These are phyloP conservation scores for Irena cyanogastra DNA, from an alignment of 2,113 vertebrate species.

Conservation along the genomic window DNA sequence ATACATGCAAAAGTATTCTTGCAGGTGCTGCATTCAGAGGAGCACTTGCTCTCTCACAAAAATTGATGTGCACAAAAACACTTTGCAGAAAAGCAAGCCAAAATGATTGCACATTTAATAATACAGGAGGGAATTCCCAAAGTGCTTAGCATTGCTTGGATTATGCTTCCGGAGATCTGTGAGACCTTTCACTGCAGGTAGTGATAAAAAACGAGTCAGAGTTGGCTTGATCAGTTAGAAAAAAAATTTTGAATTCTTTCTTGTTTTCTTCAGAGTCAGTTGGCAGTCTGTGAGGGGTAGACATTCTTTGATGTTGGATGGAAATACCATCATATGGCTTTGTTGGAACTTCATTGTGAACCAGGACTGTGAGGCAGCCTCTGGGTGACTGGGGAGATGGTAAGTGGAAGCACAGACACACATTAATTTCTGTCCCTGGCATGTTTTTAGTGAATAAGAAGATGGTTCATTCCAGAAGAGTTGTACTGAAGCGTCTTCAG, in stretches of 20 bases:
- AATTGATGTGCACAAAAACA: background rate
- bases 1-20: background rate
- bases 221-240: background rate
- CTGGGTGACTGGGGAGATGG: rapidly evolving
- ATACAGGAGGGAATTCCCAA: background rate
- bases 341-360: background rate
- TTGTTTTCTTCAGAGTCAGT: background rate
- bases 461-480: background rate
- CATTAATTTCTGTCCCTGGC: background rate
- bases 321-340: background rate
- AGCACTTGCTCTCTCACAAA: background rate
- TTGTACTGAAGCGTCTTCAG: background rate
- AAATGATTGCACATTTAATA: background rate
- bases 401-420: background rate
- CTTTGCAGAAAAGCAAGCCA: background rate
- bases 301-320: background rate
- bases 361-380: background rate
- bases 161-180: background rate
- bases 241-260: background rate
- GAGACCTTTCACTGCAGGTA: background rate
- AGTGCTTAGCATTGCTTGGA: background rate
- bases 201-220: background rate
- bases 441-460: background rate
- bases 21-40: background rate
- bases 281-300: background rate